phyloP scores from a whole-genome alignment of 2,888 invertebrate species.

The Cactoblastis cactorum region DNA sequence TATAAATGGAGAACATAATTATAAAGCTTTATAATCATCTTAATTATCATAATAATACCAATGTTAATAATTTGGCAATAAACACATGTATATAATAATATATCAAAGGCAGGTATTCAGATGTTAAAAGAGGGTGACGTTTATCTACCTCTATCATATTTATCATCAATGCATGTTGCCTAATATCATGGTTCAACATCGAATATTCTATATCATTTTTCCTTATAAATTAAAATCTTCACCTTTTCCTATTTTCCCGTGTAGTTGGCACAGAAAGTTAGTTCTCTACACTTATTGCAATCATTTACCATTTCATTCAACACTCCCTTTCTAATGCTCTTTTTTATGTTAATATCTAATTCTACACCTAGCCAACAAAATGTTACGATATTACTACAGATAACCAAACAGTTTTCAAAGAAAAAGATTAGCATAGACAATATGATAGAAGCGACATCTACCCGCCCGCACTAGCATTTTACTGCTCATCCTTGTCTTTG shows the following conservation, averaged over 20 bases:
- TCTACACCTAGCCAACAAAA: neutral
- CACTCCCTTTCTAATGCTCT: too few species aligned
- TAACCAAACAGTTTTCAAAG: neutral
- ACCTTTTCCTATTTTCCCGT: too few species aligned
- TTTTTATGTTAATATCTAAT: too few species aligned
- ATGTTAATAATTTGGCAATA: constrained; percentile 9
- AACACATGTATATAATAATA: neutral
- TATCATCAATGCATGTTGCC: neutral
- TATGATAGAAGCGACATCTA: constrained; percentile 12
- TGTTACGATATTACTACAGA: too few species aligned
- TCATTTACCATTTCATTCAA: too few species aligned
- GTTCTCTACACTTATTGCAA: too few species aligned
- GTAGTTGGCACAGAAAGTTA: too few species aligned
- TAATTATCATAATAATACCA: constrained; percentile 20
- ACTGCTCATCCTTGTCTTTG: constrained; percentile 98
- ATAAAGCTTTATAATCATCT: constrained; percentile 15
- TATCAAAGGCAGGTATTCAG: neutral
- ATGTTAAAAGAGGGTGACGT: neutral
- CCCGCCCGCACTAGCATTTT: constrained; percentile 35
- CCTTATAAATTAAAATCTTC: too few species aligned
- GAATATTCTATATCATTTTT: too few species aligned
- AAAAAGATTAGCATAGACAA: neutral
- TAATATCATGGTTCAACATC: neutral
- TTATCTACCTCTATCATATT: neutral
- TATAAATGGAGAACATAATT: constrained; percentile 41